These are phyloP conservation scores for Pomatostomus ruficeps DNA, from an alignment of 2,113 vertebrate species.

Conservation along the genomic window DNA sequence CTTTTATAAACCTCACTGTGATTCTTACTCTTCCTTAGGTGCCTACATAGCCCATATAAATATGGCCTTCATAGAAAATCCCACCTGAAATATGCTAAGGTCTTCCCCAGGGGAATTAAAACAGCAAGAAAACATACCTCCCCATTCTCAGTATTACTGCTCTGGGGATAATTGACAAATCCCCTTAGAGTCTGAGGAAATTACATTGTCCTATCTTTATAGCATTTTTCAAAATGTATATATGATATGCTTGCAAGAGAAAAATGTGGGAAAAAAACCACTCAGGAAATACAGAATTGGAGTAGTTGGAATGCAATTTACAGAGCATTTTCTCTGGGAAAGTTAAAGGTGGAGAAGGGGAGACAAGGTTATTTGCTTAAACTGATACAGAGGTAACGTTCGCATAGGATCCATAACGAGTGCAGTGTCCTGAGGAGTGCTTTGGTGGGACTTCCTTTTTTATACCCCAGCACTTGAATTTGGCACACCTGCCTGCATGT, in stretches of 20 bases:
- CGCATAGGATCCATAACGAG: accelerated
- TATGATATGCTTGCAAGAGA: neutral
- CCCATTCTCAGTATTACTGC: neutral
- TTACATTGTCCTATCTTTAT: neutral
- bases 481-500: neutral
- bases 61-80: neutral
- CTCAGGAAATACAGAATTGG: neutral
- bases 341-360: neutral
- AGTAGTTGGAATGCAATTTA: neutral
- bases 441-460: neutral
- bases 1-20: neutral
- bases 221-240: neutral
- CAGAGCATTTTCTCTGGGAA: neutral
- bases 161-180: neutral
- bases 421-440: neutral
- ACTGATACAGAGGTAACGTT: neutral
- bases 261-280: neutral
- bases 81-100: neutral
- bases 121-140: neutral
- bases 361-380: neutral
- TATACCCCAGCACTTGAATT: neutral
- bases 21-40: neutral
- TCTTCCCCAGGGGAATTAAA: neutral
- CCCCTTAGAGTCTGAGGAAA: neutral
- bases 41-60: neutral